Conservation (phyloP, 2,113 vertebrate genomes). For the Motacilla alba region DNA sequence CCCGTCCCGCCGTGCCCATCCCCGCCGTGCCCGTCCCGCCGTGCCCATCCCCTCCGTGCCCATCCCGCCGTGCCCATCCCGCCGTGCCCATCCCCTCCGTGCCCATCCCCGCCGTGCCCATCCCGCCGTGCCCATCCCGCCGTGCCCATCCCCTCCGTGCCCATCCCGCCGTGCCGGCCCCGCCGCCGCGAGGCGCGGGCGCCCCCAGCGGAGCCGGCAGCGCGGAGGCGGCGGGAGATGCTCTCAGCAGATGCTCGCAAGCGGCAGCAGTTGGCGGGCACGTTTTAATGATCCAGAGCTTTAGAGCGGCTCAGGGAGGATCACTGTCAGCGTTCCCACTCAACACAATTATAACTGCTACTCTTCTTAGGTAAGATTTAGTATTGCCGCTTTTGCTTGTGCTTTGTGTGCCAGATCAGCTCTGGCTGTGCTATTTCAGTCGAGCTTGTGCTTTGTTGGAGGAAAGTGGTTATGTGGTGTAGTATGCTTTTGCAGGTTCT, state of each 20-base stretch:
- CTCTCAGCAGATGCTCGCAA: fast-evolving
- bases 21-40: too few species aligned
- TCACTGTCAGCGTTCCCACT: neutral
- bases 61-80: too few species aligned
- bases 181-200: neutral
- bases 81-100: too few species aligned
- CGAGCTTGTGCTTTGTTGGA: neutral
- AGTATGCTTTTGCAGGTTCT: neutral
- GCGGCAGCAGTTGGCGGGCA: neutral
- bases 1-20: neutral
- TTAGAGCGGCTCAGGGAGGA: neutral
- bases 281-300: neutral
- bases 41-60: neutral
- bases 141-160: too few species aligned
- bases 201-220: neutral
- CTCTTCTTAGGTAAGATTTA: neutral
- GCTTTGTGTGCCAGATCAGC: neutral
- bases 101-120: too few species aligned
- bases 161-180: neutral
- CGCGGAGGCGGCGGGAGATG: fast-evolving
- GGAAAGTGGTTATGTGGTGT: neutral
- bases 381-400: neutral
- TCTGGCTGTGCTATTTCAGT: neutral
- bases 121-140: fast-evolving
- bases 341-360: neutral